Evolutionary conservation across 2,797 vertebrate species (phyloP).

Genomic region (Hoplostethus atlanticus): DNA sequence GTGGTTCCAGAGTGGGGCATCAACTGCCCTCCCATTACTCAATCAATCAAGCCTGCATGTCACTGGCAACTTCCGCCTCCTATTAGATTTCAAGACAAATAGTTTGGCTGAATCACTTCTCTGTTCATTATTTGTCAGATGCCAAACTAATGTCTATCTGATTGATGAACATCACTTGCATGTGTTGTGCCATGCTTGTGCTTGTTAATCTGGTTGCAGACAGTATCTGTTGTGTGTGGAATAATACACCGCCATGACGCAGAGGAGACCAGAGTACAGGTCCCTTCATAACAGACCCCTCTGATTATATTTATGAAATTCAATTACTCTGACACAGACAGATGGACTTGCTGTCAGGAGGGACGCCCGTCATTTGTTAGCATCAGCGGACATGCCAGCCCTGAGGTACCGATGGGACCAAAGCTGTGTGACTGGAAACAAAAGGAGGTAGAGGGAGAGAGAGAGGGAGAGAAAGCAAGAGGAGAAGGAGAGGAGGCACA

Average conservation of each 20-base stretch:
- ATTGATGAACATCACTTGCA: slow-evolving; percentile 18
- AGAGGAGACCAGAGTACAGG: slow-evolving; percentile 61
- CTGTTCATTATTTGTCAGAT: slow-evolving; percentile 55
- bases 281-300: slow-evolving; percentile 79
- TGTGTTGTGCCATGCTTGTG: slow-evolving; percentile 27
- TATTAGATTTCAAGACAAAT: slow-evolving; percentile 64
- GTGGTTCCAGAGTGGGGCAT: slow-evolving; percentile 21
- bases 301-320: slow-evolving; percentile 86
- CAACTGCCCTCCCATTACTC: slow-evolving; percentile 42
- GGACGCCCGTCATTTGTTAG: slow-evolving; percentile 79
- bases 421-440: slow-evolving; percentile 67
- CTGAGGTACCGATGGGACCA: slow-evolving; percentile 64
- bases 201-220: slow-evolving; percentile 57
- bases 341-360: slow-evolving; percentile 78
- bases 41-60: slow-evolving; percentile 44
- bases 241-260: slow-evolving; percentile 52
- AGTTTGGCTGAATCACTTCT: slow-evolving; percentile 35
- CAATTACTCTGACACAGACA: slow-evolving; percentile 85
- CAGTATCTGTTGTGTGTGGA: slow-evolving; percentile 45
- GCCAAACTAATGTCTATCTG: slow-evolving; percentile 35
- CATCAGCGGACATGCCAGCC: slow-evolving; percentile 77
- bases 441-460: slow-evolving; percentile 39
- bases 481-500: slow-evolving; percentile 14
- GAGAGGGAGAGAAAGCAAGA: slow-evolving; percentile 12
- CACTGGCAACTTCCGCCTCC: slow-evolving; percentile 53